Percentiles rank a stretch among this genome's conserved stretches.
Evolutionary conservation across 2,888 invertebrate genomes (phyloP).

Genomic region (Paralinhomoeus sp.): DNA sequence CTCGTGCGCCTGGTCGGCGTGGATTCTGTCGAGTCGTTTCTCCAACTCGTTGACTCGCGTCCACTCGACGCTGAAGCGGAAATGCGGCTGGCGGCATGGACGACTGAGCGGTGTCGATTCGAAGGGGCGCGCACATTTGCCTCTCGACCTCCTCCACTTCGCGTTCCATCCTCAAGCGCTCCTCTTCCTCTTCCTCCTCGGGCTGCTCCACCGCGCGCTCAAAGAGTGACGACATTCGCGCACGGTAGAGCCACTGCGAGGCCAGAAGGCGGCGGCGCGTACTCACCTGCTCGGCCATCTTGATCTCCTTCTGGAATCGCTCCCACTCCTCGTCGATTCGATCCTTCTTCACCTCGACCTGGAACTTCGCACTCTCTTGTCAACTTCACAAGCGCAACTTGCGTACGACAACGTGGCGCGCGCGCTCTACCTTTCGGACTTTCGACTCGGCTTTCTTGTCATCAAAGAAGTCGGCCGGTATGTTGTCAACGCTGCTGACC

Average conservation of each 20-base stretch:
- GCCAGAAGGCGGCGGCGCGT: no score
- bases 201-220: no score
- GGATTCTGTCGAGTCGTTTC: no score
- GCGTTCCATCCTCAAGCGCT: not conserved
- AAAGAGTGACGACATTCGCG: no score
- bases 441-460: constrained; percentile 12
- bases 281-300: not conserved
- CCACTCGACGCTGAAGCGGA: not conserved
- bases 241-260: no score
- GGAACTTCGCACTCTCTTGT: no score
- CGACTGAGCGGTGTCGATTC: no score
- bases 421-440: not conserved
- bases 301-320: not conserved
- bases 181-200: no score
- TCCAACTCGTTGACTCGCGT: not conserved
- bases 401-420: no score
- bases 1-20: no score
- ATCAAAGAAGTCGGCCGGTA: constrained; percentile 14
- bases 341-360: not conserved
- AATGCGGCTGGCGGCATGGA: not conserved
- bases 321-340: not conserved
- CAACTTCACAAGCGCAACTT: no score
- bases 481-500: constrained; percentile 12
- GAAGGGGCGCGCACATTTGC: not conserved
- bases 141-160: not conserved